Base-by-base conservation (phyloP, 2,888 invertebrate genomes). In the Galerucella pusilla region DNA sequence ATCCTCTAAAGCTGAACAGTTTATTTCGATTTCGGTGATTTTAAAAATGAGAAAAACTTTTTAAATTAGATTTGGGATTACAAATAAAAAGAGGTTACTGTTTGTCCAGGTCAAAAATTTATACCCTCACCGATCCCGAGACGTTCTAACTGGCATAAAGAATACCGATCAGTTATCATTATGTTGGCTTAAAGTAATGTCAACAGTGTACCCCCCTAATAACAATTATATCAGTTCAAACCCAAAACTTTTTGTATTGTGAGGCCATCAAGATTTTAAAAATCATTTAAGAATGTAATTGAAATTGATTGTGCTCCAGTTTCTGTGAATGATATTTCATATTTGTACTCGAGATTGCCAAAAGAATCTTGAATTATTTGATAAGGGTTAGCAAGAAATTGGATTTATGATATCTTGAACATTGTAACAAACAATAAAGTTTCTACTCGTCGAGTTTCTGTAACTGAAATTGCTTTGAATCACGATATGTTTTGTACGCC, bases 351-450 rank as follows among this genome's bases (percentile, higher is more conserved):
- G 42, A 20, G n/a, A 65, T 63, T 63, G 64, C 64, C 64, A 65
- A 65, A 65, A 65, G 64, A 65, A n/a, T 65, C 45, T 65, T 65
- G 45, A 46, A 65, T 65, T 65, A 65, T 65, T 65, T 65, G 64
- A 65, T 65, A 65, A 46, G 64, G 45, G 20, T 65, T 45, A 65
- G 46, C 45, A 46, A 46, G 25, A 65, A 65, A 65, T 65, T 65
- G 45, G 46, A 46, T 65, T 65, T 65, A 65, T 49, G 46, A 20
- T 65, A 65, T 65, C 64, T 65, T 12, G 45, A 46, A 65, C 46
- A 46, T 65, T 42, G 16, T 65, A 65, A 20, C 16, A 65, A 45
- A 65, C 16, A 57, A 57, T 57, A 65, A 65, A 65, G 45, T 65
- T 46, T 10, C 20, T 49, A 46, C 45, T 20, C 20, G 42, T 42